Conservation (phyloP, 2,113 vertebrate genomes). For the Syngnathus floridae region DNA sequence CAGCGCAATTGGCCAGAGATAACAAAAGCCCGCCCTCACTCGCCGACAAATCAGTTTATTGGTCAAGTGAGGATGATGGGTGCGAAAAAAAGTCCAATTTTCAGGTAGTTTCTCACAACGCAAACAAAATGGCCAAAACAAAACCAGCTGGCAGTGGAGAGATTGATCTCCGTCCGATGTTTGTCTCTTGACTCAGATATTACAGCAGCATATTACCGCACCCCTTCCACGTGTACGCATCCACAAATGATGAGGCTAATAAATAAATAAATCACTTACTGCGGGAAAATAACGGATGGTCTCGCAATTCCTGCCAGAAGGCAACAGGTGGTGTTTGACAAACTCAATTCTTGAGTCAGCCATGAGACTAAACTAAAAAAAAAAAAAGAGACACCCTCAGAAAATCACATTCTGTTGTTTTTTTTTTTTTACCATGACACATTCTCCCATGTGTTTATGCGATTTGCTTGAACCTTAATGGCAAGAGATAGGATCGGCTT, state of each 20-base stretch:
- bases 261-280: slow-evolving; percentile 2
- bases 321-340: slow-evolving; percentile 7
- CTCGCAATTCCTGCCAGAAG: slow-evolving; percentile 1
- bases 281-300: neutral
- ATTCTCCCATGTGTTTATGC: neutral
- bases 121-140: neutral
- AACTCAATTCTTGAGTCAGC: slow-evolving; percentile 7
- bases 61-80: slow-evolving; percentile 20
- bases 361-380: neutral
- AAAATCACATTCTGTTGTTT: neutral
- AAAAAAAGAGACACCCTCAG: neutral
- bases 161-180: neutral
- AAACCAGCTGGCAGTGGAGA: neutral
- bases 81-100: neutral
- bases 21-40: slow-evolving; percentile 22
- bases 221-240: neutral
- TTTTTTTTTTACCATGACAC: neutral
- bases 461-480: neutral
- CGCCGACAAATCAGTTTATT: slow-evolving; percentile 18
- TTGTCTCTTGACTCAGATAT: neutral
- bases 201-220: neutral
- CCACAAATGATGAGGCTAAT: neutral
- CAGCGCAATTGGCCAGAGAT: slow-evolving; percentile 23
- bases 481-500: neutral
- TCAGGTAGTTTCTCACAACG: slow-evolving; percentile 4